Base-by-base conservation (phyloP, 2,797 vertebrate species). In the Hippoglossus hippoglossus region DNA sequence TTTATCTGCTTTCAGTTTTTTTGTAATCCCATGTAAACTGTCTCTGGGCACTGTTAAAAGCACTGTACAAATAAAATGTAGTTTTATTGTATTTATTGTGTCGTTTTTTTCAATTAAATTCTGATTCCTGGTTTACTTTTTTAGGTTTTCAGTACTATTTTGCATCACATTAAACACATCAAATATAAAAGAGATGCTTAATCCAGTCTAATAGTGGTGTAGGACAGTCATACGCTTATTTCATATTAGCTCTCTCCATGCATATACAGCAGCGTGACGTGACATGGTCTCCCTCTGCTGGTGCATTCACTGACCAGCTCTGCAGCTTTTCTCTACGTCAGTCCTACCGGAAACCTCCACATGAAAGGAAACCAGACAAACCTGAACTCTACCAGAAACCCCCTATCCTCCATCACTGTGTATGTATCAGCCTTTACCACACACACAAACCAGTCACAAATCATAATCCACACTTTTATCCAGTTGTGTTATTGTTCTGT, bases 221-320 rank as follows among this genome's bases (percentile, higher is more conserved):
- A 3, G 1, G 1, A 26, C 10, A 28, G 28, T 28, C 28, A 5
- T 41, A 6, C 8, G 1, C 12, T n/a, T 5, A 4, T 49, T 44
- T 25, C 4, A 5, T 46, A 12, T 1, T 21, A 51, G 2, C 24
- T 46, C 44, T 46, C 44, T 46, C 44, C 15, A 13, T 44, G 41
- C 41, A 13, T 16, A 4, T 18, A 53, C 21, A 41, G 52, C 21
- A 18, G 54, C 22, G 0, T 74, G 67, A 71, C 82, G 87, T 87
- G 75, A 76, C 89, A 65, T 81, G 73, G 86, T 86, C 89, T 90
- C 92, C 91, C 91, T 88, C 93, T 93, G 87, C 84, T 91, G 93
- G 91, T 88, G 84, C 63, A 52, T 87, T 83, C 67, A 78, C 50
- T 71, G 73, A 81, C 67, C 72, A 60, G 21, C 65, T 65, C 62